Conservation (phyloP, 2,888 invertebrate species). For the Drosophila engyochracea region DNA sequence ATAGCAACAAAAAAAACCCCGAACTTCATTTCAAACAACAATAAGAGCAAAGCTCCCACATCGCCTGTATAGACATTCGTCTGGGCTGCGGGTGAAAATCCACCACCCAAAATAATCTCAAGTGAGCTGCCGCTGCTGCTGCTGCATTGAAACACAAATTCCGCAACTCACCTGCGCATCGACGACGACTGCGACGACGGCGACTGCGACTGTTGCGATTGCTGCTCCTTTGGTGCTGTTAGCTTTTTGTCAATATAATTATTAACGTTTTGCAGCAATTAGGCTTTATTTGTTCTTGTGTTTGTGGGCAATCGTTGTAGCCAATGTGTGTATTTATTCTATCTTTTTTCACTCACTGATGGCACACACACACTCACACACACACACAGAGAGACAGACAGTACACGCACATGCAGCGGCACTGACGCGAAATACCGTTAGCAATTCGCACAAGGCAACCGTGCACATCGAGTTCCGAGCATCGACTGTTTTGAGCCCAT, state of each 20-base stretch:
- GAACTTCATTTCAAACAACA: conserved; percentile 39
- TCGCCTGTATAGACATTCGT: conserved; percentile 63
- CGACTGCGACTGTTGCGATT: conserved; percentile 24
- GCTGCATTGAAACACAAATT: conserved; percentile 66
- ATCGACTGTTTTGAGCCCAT: conserved; percentile 64
- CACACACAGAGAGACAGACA: conserved; percentile 37
- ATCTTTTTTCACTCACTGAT: conserved; percentile 49
- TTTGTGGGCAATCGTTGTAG: conserved; percentile 55
- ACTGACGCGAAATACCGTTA: conserved; percentile 55
- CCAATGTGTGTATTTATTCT: conserved; percentile 47
- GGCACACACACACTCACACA: conserved; percentile 32
- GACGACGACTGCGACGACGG: conserved; percentile 32
- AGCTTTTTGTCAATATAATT: conserved; percentile 52
- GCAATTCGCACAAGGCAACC: conserved; percentile 50
- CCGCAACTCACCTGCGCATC: conserved; percentile 72
- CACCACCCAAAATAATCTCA: conserved; percentile 58
- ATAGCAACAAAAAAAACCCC: neutral
- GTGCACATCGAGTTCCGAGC: conserved; percentile 73
- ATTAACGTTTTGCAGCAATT: conserved; percentile 54
- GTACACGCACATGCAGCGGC: conserved; percentile 69
- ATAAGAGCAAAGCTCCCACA: conserved; percentile 32
- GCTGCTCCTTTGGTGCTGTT: conserved; percentile 9
- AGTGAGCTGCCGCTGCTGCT: conserved; percentile 35
- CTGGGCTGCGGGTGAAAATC: conserved; percentile 48
- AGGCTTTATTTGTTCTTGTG: conserved; percentile 26